Percentiles rank a stretch among this genome's conserved stretches.
Evolutionary conservation across 2,113 vertebrate genomes (phyloP).

Genomic region (Pampusana beccarii): DNA sequence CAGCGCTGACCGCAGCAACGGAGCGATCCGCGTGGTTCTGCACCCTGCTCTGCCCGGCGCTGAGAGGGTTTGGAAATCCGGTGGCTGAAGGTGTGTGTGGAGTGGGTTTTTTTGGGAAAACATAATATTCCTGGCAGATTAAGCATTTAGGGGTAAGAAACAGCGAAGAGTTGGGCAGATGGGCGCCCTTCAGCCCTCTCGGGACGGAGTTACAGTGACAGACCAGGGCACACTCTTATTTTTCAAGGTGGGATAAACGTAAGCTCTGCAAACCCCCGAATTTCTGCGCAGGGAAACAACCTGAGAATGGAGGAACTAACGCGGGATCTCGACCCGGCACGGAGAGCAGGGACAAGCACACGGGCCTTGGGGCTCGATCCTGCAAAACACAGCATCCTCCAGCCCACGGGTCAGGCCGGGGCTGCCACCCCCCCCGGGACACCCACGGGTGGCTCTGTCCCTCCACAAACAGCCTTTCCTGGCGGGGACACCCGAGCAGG

Average conservation of each 20-base stretch:
- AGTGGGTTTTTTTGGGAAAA: rapidly evolving
- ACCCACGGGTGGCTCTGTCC: background rate
- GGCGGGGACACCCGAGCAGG: background rate
- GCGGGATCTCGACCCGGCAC: rapidly evolving
- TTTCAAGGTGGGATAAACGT: background rate
- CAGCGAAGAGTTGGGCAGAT: background rate
- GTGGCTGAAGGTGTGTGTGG: rapidly evolving
- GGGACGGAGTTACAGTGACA: background rate
- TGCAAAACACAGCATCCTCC: rapidly evolving
- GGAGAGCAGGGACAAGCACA: rapidly evolving
- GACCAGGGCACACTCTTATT: background rate
- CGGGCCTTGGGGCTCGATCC: background rate
- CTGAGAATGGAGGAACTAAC: background rate
- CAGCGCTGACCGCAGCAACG: rapidly evolving
- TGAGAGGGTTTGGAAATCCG: background rate
- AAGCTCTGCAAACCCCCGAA: background rate
- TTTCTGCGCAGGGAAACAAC: background rate
- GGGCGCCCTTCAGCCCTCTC: background rate
- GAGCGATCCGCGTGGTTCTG: rapidly evolving
- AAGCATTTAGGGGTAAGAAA: rapidly evolving
- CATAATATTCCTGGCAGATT: background rate
- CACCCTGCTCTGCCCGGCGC: background rate
- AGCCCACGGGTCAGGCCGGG: background rate
- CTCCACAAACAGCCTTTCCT: background rate
- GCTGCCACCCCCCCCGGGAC: background rate